Percentiles rank a stretch among this genome's conserved stretches.
These are phyloP conservation scores for Camponotus floridanus DNA, from an alignment of 1,140 invertebrate species.

Conservation along the genomic window DNA sequence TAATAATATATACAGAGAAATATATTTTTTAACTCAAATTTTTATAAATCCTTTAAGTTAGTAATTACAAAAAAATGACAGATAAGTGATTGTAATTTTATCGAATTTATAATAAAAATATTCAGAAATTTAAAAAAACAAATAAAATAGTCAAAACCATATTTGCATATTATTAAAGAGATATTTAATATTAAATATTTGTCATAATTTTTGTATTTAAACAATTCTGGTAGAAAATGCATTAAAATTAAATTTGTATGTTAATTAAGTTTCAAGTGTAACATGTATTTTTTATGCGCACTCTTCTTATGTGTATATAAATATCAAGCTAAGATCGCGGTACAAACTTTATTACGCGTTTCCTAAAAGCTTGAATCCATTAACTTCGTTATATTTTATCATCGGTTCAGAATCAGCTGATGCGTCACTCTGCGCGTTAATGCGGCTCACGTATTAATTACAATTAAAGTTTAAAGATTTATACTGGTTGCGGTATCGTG, in stretches of 20 bases:
- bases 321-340: slow-evolving; percentile 26
- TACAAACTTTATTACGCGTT: slow-evolving; percentile 26
- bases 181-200: not conserved
- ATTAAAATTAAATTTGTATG: slow-evolving; percentile 7
- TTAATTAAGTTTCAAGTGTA: slow-evolving; percentile 31
- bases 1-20: not conserved
- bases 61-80: not conserved
- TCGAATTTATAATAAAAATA: not conserved
- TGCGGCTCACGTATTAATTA: slow-evolving; percentile 38
- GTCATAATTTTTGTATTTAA: not conserved
- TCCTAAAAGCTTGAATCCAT: slow-evolving; percentile 35
- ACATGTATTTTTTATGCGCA: slow-evolving; percentile 25
- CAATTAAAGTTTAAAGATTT: slow-evolving; percentile 56
- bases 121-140: not conserved
- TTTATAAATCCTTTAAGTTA: not conserved
- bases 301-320: slow-evolving; percentile 20
- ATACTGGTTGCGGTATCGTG: slow-evolving; percentile 18
- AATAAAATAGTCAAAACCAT: not conserved
- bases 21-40: not conserved
- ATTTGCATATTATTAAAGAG: not conserved
- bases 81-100: not conserved
- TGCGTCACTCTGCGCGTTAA: slow-evolving; percentile 23
- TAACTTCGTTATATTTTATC: slow-evolving; percentile 42
- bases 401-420: slow-evolving; percentile 9
- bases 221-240: not conserved